Base-by-base conservation (phyloP, 2,888 invertebrate species). In the Cantharis flavilabris region DNA sequence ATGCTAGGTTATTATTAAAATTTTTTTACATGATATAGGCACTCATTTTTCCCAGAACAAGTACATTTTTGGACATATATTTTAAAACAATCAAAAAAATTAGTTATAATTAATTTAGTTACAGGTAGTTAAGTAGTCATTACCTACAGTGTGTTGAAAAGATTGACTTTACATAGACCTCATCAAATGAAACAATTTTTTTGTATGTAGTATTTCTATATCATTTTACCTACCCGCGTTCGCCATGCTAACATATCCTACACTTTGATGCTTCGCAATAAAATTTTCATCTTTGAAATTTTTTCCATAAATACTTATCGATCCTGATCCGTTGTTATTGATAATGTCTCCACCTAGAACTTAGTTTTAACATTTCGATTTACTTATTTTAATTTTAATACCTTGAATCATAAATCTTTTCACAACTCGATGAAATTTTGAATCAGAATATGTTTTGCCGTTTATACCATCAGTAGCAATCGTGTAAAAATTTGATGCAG, bases 361-460 rank as follows among this genome's bases (percentile, higher is more conserved):
- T 69, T 69, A 67, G 11, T 23, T 67, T 23, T 5, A 23, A n/a
- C 13, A 67, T 23, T 23, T 13, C 16, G 16, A 20, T 9, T 20
- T 30, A 26, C 14, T 49, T 69, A 18, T 23, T 10, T 72, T 28
- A 11, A 72, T 26, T 72, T 62, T 75, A 18, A 83, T 84, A 95
- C 96, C 97, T 92, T 98, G 97, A 83, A 98, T 93, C 93, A 98
- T 96, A 87, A 98, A 97, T 81, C 95, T 92, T 86, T 94, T 93
- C 81, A 98, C 94, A 75, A 98, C 93, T 14, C 97, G 91, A 88
- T 96, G 96, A 87, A 98, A 96, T 81, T 89, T 91, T 3, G 94
- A 92, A 13, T 95, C 96, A 81, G 93, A 92, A 86, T 97, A 98
- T 2, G 93, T 93, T 86, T 91, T 92, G 20, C 95, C 95, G 80